Conservation (phyloP, 2,888 invertebrate genomes). For the Trisateles emortualis region DNA sequence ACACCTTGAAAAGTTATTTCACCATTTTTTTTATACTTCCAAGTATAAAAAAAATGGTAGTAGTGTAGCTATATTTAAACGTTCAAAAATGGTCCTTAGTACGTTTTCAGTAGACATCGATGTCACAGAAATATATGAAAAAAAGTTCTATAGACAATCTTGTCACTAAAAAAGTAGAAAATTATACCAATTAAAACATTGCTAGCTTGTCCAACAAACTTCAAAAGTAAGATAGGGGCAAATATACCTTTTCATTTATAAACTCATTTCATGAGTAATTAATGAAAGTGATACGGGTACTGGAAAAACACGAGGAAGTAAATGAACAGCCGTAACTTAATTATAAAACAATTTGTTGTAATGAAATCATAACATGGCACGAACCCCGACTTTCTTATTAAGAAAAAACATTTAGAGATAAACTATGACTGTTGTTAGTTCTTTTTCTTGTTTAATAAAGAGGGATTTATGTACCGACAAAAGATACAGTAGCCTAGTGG, state of each 20-base stretch:
- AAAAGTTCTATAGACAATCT: background rate
- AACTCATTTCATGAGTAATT: constrained; percentile 40
- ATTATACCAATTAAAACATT: constrained; percentile 15
- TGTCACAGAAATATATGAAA: too few species aligned
- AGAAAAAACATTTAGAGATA: constrained; percentile 22
- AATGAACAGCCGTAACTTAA: constrained; percentile 47
- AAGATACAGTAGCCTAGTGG: too few species aligned
- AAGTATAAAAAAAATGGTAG: too few species aligned
- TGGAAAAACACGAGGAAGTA: constrained; percentile 30
- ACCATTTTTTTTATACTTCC: too few species aligned
- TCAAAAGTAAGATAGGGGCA: constrained; percentile 12
- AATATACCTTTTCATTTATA: constrained; percentile 27
- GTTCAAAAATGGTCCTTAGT: too few species aligned
- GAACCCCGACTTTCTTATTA: constrained; percentile 15
- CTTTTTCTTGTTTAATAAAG: too few species aligned
- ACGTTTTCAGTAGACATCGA: too few species aligned
- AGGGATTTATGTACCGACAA: too few species aligned
- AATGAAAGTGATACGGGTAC: constrained; percentile 19
- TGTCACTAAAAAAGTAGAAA: constrained; percentile 11
- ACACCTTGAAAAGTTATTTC: too few species aligned
- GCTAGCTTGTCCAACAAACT: constrained; percentile 13
- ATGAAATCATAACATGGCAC: constrained; percentile 56
- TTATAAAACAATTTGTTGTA: constrained; percentile 58
- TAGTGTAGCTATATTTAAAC: too few species aligned
- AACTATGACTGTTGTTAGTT: constrained; percentile 26